Conservation (phyloP, 2,888 invertebrate species). For the Glyphotaelius pellucidus region DNA sequence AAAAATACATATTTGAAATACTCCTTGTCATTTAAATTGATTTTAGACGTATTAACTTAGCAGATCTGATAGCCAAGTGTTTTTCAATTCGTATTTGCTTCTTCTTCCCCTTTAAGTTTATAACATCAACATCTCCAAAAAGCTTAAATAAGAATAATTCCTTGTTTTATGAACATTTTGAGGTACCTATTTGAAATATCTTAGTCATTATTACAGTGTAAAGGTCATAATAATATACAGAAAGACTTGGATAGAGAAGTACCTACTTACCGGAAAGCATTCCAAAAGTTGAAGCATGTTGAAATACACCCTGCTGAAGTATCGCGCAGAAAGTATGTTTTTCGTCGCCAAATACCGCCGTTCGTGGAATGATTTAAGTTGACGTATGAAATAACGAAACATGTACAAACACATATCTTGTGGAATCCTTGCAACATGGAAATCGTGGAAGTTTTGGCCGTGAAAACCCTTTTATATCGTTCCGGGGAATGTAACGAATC, state of each 20-base stretch:
- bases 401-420: constrained; percentile 24
- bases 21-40: not conserved
- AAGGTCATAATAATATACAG: not conserved
- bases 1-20: not conserved
- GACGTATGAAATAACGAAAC: constrained; percentile 23
- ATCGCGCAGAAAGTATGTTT: not conserved
- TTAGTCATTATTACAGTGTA: not conserved
- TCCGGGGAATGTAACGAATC: constrained; percentile 59
- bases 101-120: not conserved
- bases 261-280: not conserved
- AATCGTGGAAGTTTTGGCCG: constrained; percentile 24
- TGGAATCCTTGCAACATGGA: constrained; percentile 12
- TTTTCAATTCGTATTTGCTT: not conserved
- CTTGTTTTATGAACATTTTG: no score
- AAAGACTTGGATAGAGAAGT: not conserved
- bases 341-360: not conserved
- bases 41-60: not conserved
- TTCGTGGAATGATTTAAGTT: constrained; percentile 20
- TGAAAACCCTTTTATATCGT: constrained; percentile 58
- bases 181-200: no score
- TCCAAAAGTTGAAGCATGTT: not conserved
- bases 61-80: not conserved
- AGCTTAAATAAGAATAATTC: no score
- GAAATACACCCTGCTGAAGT: not conserved
- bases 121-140: no score